phyloP scores from a whole-genome alignment of 2,888 invertebrate species.

The Microlaimidae sp. region DNA sequence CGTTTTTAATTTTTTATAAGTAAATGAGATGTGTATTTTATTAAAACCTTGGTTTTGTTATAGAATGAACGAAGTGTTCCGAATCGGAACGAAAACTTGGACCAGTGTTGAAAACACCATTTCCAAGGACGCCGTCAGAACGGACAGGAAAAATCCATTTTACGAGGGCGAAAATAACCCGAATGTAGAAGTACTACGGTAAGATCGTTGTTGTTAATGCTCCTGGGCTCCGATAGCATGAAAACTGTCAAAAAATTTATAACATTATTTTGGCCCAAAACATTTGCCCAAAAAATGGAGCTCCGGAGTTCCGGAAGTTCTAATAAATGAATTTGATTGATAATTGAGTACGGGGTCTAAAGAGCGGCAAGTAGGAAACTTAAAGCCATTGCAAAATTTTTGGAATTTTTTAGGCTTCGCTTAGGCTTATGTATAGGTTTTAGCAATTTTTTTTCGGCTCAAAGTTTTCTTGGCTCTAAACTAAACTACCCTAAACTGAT shows the following conservation, averaged over 20 bases:
- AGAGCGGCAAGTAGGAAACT: too few relatives aligned
- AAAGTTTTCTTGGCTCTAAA: too few relatives aligned
- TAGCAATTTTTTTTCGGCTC: too few relatives aligned
- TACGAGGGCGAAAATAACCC: conserved; percentile 42
- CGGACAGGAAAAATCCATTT: conserved; percentile 41
- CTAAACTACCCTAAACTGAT: too few relatives aligned
- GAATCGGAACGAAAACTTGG: conserved; percentile 39
- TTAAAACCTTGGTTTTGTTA: too few relatives aligned
- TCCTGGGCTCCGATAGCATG: neutral
- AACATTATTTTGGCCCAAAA: neutral
- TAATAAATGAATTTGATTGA: too few relatives aligned
- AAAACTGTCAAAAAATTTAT: neutral
- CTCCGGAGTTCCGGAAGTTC: too few relatives aligned
- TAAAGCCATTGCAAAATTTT: too few relatives aligned
- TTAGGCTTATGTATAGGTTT: too few relatives aligned
- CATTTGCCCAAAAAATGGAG: neutral
- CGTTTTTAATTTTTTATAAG: neutral
- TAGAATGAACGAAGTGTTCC: conserved; percentile 10
- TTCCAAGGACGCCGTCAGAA: conserved; percentile 48
- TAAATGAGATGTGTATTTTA: too few relatives aligned
- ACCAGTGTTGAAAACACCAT: conserved; percentile 75
- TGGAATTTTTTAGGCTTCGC: too few relatives aligned
- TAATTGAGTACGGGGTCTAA: too few relatives aligned
- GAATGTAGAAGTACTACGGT: conserved; percentile 41
- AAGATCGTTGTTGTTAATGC: conserved; percentile 13